These are phyloP conservation scores for Ennomos quercinarius DNA, from an alignment of 2,888 invertebrate species.

Conservation along the genomic window DNA sequence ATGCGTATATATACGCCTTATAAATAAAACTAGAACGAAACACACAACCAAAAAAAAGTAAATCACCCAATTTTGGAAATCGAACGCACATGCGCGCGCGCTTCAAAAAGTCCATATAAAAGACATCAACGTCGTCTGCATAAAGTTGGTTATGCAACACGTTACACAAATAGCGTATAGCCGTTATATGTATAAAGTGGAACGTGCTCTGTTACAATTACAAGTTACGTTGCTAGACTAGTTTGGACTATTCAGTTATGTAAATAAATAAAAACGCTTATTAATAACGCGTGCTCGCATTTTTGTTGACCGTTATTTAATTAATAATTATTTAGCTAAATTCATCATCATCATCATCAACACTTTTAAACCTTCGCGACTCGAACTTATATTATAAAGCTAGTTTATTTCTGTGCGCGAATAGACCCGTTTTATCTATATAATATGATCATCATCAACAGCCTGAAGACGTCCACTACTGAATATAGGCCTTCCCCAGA, in stretches of 20 bases:
- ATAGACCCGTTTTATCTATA: too few species aligned
- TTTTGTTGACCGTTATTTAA: background rate
- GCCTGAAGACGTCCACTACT: too few species aligned
- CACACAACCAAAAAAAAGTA: background rate
- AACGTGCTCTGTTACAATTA: constrained; percentile 31
- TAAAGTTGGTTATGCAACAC: constrained; percentile 37
- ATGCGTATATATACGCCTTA: too few species aligned
- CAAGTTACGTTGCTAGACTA: constrained; percentile 30
- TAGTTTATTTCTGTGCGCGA: too few species aligned
- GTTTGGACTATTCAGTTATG: constrained; percentile 31
- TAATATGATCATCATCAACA: too few species aligned
- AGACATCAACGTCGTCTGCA: constrained; percentile 58
- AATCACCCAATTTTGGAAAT: background rate
- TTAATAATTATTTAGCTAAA: background rate
- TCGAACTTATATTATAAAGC: too few species aligned
- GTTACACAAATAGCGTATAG: constrained; percentile 38
- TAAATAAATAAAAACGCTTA: constrained; percentile 27
- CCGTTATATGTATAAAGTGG: constrained; percentile 32
- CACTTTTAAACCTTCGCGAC: too few species aligned
- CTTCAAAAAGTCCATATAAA: constrained; percentile 42
- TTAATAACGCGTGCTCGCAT: constrained; percentile 10
- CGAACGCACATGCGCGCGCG: constrained; percentile 32
- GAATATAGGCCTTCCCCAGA: too few species aligned
- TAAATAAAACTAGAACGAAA: too few species aligned
- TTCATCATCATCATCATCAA: too few species aligned